phyloP scores from a whole-genome alignment of 2,888 invertebrate genomes.

The Hedya salicella region DNA sequence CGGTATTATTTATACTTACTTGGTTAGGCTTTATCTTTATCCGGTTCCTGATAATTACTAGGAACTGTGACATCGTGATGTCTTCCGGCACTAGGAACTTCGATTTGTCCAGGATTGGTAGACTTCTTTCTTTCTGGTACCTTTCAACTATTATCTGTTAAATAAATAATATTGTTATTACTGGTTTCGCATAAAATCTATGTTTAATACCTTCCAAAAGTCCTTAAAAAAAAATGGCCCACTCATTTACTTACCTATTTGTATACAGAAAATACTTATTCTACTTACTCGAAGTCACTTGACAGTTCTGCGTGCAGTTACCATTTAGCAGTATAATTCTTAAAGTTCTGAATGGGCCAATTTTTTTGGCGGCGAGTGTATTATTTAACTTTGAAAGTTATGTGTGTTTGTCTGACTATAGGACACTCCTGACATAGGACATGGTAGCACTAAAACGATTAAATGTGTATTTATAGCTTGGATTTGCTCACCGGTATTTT shows the following conservation, averaged over 20 bases:
- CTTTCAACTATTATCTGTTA: slow-evolving; percentile 92
- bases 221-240: too few relatives aligned
- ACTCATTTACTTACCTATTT: neutral
- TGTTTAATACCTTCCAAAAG: too few relatives aligned
- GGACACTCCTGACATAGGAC: too few relatives aligned
- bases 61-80: slow-evolving; percentile 94
- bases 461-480: too few relatives aligned
- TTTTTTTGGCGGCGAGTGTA: too few relatives aligned
- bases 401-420: too few relatives aligned
- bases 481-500: slow-evolving; percentile 93
- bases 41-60: slow-evolving; percentile 89
- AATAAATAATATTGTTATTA: slow-evolving; percentile 41
- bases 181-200: neutral
- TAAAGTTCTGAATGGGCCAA: too few relatives aligned
- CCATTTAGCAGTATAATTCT: too few relatives aligned
- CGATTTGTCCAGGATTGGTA: slow-evolving; percentile 92
- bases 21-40: slow-evolving; percentile 82
- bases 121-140: slow-evolving; percentile 90
- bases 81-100: slow-evolving; percentile 96
- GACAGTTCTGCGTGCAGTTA: too few relatives aligned
- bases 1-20: slow-evolving; percentile 79
- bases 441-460: too few relatives aligned
- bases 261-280: neutral
- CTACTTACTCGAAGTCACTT: too few relatives aligned
- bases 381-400: too few relatives aligned